A percentile compares a stretch with the other conserved stretches of the same genome.
Conservation (phyloP, 2,113 vertebrate species). For the Tragulus kanchil region DNA sequence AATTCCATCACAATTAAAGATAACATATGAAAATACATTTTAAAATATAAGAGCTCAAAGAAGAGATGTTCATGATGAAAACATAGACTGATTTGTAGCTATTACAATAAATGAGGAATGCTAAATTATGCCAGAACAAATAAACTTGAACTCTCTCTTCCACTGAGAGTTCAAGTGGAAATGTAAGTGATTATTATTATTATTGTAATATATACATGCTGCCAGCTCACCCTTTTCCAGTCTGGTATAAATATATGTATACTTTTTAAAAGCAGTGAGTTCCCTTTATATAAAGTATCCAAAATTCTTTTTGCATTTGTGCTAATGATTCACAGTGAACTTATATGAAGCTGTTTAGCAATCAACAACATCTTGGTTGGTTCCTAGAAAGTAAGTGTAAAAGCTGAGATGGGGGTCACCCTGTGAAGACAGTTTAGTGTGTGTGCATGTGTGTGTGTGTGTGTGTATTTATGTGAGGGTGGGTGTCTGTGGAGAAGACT, state of each 20-base stretch:
- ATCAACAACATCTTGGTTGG: slow-evolving; percentile 67
- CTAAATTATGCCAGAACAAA: slow-evolving; percentile 47
- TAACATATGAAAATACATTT: slow-evolving; percentile 57
- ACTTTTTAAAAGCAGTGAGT: neutral
- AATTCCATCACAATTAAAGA: slow-evolving; percentile 51
- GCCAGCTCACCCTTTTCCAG: slow-evolving; percentile 32
- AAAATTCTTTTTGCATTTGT: slow-evolving; percentile 62
- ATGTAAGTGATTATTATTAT: slow-evolving; percentile 62
- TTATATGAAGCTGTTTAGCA: slow-evolving; percentile 78
- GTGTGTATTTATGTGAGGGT: neutral
- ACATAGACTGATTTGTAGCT: slow-evolving; percentile 10
- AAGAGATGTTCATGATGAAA: neutral
- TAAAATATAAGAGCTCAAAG: slow-evolving; percentile 41
- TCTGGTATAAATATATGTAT: neutral
- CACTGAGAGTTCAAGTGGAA: slow-evolving; percentile 35
- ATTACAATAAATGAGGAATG: neutral
- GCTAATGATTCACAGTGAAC: neutral
- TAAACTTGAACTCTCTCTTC: neutral
- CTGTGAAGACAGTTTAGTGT: slow-evolving; percentile 72
- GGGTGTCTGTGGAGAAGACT: neutral
- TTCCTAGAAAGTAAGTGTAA: slow-evolving; percentile 73
- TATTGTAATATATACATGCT: neutral
- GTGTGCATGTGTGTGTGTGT: slow-evolving; percentile 52
- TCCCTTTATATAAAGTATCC: slow-evolving; percentile 51
- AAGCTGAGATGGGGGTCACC: slow-evolving; percentile 49